A percentile compares a stretch with the other conserved stretches of the same genome.
phyloP scores from a whole-genome alignment of 2,113 vertebrate genomes.

The Pseudonaja textilis region DNA sequence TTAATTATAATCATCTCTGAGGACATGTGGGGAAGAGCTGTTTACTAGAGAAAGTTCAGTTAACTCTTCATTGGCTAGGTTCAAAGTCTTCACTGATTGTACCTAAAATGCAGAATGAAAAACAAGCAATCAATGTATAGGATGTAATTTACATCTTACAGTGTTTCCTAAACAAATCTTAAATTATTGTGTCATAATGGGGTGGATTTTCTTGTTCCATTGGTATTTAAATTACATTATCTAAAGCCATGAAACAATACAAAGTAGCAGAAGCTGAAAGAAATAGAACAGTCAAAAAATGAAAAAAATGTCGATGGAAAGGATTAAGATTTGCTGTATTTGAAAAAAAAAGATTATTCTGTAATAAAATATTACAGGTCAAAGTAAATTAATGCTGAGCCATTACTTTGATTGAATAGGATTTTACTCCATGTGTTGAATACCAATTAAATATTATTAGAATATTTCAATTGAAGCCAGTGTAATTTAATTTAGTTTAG shows the following conservation, averaged over 20 bases:
- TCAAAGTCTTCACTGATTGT: slow-evolving; percentile 17
- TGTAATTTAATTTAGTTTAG: not conserved
- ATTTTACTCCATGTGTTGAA: not conserved
- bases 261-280: not conserved
- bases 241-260: not conserved
- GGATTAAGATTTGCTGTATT: no score
- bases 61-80: slow-evolving; percentile 67
- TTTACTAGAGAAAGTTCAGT: slow-evolving; percentile 67
- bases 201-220: not conserved
- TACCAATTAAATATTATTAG: not conserved
- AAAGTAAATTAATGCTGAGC: no score
- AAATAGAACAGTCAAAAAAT: no score
- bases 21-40: slow-evolving; percentile 70
- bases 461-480: not conserved
- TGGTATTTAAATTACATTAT: not conserved
- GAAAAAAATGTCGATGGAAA: no score
- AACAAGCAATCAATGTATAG: not conserved
- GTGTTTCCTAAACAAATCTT: not conserved
- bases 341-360: no score
- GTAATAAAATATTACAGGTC: no score
- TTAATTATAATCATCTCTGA: slow-evolving; percentile 79
- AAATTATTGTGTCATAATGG: not conserved
- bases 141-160: not conserved
- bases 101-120: slow-evolving; percentile 4
- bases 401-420: no score